These are phyloP conservation scores for Clarias batrachus DNA, from an alignment of 2,113 vertebrate genomes.

Conservation along the genomic window DNA sequence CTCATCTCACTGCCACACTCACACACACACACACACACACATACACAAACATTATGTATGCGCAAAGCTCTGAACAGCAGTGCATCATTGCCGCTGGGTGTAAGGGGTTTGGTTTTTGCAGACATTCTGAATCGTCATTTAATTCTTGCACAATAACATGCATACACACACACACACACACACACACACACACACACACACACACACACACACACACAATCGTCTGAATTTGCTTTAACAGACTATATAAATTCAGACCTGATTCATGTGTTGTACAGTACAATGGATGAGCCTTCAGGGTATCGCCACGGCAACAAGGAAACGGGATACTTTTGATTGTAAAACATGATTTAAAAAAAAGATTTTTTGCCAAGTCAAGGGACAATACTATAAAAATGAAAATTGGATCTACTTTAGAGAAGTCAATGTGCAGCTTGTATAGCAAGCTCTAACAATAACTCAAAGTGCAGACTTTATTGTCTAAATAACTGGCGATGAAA, in stretches of 20 bases:
- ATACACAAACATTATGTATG: not conserved
- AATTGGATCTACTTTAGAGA: too few species aligned
- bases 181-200: not conserved
- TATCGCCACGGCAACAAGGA: not conserved
- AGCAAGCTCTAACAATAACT: too few species aligned
- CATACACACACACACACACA: not conserved
- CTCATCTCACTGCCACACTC: not conserved
- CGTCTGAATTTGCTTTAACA: not conserved
- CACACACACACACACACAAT: not conserved
- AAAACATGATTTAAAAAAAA: too few species aligned
- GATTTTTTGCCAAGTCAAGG: too few species aligned
- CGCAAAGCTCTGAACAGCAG: not conserved
- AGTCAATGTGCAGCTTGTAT: too few species aligned
- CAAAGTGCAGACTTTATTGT: too few species aligned
- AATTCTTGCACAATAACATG: not conserved
- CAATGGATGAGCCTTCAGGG: not conserved
- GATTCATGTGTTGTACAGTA: not conserved
- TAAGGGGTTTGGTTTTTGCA: not conserved
- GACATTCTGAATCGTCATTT: not conserved
- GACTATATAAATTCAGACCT: not conserved
- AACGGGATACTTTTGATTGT: not conserved
- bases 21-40: conserved; percentile 7
- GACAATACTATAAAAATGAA: too few species aligned
- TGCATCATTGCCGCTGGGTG: not conserved
- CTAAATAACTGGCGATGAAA: too few species aligned